Evolutionary conservation across 1,140 invertebrate species (phyloP).

Genomic region (Drosophila ambigua): DNA sequence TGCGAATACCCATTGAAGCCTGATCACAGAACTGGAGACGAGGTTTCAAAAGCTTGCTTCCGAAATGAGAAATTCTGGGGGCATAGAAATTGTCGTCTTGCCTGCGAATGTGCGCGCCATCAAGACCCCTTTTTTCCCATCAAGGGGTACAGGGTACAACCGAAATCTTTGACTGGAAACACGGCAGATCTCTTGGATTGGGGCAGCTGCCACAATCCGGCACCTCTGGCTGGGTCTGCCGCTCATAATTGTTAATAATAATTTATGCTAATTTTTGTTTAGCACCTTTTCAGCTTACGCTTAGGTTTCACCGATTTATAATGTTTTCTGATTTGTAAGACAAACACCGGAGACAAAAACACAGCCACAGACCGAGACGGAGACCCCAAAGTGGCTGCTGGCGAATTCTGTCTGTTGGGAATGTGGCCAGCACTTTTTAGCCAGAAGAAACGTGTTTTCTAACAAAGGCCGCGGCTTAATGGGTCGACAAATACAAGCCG

Average conservation of each 20-base stretch:
- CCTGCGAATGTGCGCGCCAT: too few species aligned
- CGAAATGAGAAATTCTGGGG: too few species aligned
- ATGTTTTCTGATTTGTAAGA: constrained; percentile 78
- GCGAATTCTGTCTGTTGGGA: constrained; percentile 68
- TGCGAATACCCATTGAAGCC: constrained; percentile 19
- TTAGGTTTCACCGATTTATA: constrained; percentile 72
- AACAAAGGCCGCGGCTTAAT: constrained; percentile 71
- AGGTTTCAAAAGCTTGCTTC: not conserved
- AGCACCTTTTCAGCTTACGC: constrained; percentile 55
- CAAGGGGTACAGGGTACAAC: too few species aligned
- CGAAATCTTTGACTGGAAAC: too few species aligned
- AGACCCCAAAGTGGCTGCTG: constrained; percentile 42
- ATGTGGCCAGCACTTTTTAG: constrained; percentile 40
- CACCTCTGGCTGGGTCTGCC: constrained; percentile 30
- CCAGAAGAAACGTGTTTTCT: constrained; percentile 73
- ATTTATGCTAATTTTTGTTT: constrained; percentile 73
- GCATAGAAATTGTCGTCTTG: too few species aligned
- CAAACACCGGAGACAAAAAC: constrained; percentile 57
- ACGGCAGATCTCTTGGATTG: too few species aligned
- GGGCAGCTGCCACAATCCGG: too few species aligned
- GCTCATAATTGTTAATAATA: constrained; percentile 74
- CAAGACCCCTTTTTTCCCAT: too few species aligned
- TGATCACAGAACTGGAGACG: too few species aligned
- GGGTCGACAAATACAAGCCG: constrained; percentile 76
- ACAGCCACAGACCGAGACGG: constrained; percentile 14